phyloP scores from a whole-genome alignment of 2,888 invertebrate species.

The Athetis lepigone region DNA sequence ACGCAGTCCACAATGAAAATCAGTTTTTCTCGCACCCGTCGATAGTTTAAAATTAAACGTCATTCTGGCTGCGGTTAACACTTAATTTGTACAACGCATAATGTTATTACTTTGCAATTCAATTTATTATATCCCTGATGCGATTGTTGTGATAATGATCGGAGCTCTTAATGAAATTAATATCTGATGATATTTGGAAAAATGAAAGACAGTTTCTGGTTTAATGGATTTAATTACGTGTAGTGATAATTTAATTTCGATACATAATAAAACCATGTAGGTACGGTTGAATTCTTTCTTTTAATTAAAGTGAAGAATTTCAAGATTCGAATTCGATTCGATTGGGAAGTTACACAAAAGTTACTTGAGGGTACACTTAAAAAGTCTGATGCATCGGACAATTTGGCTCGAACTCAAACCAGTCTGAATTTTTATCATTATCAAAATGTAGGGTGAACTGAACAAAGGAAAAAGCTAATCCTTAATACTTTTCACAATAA shows the following conservation, averaged over 20 bases:
- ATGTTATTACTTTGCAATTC: constrained; percentile 87
- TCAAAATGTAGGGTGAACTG: constrained; percentile 19
- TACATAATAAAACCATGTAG: not conserved
- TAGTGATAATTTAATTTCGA: constrained; percentile 35
- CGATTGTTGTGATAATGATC: constrained; percentile 85
- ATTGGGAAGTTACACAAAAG: constrained; percentile 19
- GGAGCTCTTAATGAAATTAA: constrained; percentile 86
- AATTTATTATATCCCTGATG: constrained; percentile 86
- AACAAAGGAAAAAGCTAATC: constrained; percentile 14
- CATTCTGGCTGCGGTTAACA: constrained; percentile 87
- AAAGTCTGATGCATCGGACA: constrained; percentile 50
- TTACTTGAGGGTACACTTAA: constrained; percentile 9
- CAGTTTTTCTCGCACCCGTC: constrained; percentile 85
- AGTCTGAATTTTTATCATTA: constrained; percentile 38
- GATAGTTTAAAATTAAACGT: constrained; percentile 89
- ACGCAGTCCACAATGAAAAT: constrained; percentile 79
- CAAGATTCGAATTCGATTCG: not conserved
- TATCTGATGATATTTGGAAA: constrained; percentile 75
- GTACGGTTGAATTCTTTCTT: not conserved
- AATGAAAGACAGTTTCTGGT: constrained; percentile 71
- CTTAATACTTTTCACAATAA: not conserved
- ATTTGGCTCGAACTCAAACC: constrained; percentile 74
- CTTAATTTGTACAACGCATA: constrained; percentile 87
- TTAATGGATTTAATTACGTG: constrained; percentile 63
- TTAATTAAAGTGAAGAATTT: not conserved